These are phyloP conservation scores for Spea multiplicata DNA, from an alignment of 2,113 vertebrate genomes.

Conservation along the genomic window DNA sequence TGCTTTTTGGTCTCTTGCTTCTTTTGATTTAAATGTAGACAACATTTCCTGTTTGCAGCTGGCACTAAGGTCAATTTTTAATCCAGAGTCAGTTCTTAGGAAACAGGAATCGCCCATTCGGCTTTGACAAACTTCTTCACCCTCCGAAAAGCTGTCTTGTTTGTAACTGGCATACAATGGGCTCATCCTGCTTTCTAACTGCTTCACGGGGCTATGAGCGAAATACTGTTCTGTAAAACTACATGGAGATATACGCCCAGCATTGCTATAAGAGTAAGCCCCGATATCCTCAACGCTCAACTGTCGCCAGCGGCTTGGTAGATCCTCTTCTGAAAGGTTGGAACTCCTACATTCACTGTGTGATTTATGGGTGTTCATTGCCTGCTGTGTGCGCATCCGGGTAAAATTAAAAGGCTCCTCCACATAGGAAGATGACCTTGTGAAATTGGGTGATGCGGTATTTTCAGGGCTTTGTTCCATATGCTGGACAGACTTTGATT, in stretches of 20 bases:
- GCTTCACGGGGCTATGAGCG: constrained; percentile 67
- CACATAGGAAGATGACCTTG: constrained; percentile 78
- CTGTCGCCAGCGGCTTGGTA: constrained; percentile 79
- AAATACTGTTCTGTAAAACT: constrained; percentile 82
- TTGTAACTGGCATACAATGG: constrained; percentile 78
- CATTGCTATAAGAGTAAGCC: constrained; percentile 72
- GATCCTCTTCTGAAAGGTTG: constrained; percentile 72
- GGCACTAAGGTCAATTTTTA: constrained; percentile 73
- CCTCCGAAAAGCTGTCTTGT: constrained; percentile 83
- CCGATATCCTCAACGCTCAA: constrained; percentile 87
- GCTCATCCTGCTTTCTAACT: constrained; percentile 69
- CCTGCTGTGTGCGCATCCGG: constrained; percentile 71
- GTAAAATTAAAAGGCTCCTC: constrained; percentile 81
- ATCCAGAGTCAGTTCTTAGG: constrained; percentile 69
- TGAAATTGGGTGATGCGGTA: constrained; percentile 67
- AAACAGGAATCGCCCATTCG: constrained; percentile 78
- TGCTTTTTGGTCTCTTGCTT: constrained; percentile 72
- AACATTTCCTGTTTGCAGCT: constrained; percentile 72
- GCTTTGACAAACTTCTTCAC: constrained; percentile 79
- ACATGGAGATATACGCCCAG: constrained; percentile 74
- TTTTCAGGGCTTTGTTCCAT: constrained; percentile 73
- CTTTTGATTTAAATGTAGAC: constrained; percentile 70
- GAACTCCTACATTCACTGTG: constrained; percentile 77
- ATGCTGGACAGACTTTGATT: constrained; percentile 76
- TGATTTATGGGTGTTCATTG: constrained; percentile 71